Evolutionary conservation across 2,113 vertebrate genomes (phyloP), one percentile per base, ranked within the genome.

Genomic region (Prochilodus magdalenae): DNA sequence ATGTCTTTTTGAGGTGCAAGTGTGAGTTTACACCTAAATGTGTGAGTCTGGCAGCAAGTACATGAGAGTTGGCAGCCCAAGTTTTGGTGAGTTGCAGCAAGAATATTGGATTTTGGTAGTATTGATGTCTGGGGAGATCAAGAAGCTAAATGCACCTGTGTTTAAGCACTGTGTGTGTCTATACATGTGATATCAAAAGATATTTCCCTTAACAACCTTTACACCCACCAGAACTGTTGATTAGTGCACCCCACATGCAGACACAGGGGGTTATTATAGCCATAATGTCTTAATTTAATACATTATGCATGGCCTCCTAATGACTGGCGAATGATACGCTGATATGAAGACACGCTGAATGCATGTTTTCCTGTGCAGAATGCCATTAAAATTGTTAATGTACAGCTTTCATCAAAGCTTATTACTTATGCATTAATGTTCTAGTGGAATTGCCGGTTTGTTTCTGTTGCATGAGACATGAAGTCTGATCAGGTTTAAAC

Each of bases 301-400:
- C 49, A 87, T 86, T 80, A 86, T 85, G 82, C 29, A 87, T 89
- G 62, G n/a, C 70, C 70, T 84, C 77, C 69, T 77, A 88, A 60
- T 60, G 57, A 26, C n/a, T 60, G 4, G 4, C 7, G 16, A 33
- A 36, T 20, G 30, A 36, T 20, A 20, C 29, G 22, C 16, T 67
- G 30, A 20, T 36, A 67, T 67, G 65, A 36, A 27, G 26, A 29
- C 18, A 36, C 3, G 36, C 1, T 40, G 40, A 13, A 14, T 44
- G 66, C 26, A 36, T 10, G 30, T 66, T 66, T 18, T 63, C 24
- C 33, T 3, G 1, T 67, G 30, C 33, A 10, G 3, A 22, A 3
- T 67, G 65, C 18, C 22, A 20, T 14, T 8, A 3, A 44, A 67
- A 89, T 87, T 70, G n/a, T 62, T 40, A 8, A 49, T 62, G 33